Evolutionary conservation across 2,113 vertebrate genomes (phyloP), one percentile per base, ranked within the genome.

Genomic region (Planiliza haematocheilus): DNA sequence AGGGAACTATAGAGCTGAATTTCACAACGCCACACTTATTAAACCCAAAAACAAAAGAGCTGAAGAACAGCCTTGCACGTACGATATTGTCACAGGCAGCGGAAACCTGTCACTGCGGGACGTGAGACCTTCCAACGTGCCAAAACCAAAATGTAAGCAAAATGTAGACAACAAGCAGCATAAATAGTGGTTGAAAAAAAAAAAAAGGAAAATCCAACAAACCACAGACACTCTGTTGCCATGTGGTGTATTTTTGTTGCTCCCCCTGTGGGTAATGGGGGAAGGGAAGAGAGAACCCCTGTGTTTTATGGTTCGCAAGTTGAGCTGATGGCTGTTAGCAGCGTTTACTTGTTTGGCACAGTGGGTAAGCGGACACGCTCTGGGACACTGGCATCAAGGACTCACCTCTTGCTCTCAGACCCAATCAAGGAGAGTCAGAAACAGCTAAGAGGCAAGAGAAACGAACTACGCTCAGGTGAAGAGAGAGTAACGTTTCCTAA

Each of bases 301-400:
- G 57, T 68, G 59, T 74, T 67, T 81, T 59, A 67, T 74, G 79
- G 77, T 70, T 84, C 66, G 76, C 80, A 68, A 70, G 77, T 58
- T n/a, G 59, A n/a, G 57, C 68, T 76, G 70, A 70, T 52, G 53
- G 76, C 79, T 74, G 66, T 76, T 70, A 70, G 66, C 12, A 71
- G 37, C 56, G 64, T 87, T 85, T 85, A 77, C 53, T 71, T 17
- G 61, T 75, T 66, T 87, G 74, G 86, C 78, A 73, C 42, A 17
- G 51, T 38, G 56, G 75, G 70, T 78, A 68, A 84, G 70, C 48
- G 24, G 79, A 82, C 81, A 75, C 21, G 55, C 77, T 83, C 59
- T 36, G 38, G 64, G 77, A 48, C 53, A 17, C 36, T 60, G 74
- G 66, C 76, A 75, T 42, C 64, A 67, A 49, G 58, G 38, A 8